Evolutionary conservation across 2,888 invertebrate species (phyloP).

Genomic region (Synanthedon myopaeformis): DNA sequence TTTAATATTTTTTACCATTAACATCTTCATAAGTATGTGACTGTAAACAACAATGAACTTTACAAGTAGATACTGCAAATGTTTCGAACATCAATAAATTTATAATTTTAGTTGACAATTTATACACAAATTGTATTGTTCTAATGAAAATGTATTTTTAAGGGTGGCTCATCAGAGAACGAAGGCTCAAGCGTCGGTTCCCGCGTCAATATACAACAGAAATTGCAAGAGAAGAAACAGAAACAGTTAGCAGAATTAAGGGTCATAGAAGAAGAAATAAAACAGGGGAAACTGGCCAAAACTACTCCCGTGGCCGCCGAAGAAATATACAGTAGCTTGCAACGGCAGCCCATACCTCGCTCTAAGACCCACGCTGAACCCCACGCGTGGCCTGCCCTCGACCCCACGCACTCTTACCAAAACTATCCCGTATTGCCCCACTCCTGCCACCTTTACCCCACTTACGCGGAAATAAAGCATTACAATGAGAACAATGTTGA

Average conservation of each 20-base stretch:
- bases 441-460: constrained; percentile 49
- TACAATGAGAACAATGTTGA: constrained; percentile 34
- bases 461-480: constrained; percentile 55
- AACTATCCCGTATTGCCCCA: constrained; percentile 53
- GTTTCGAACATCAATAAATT: no score
- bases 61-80: no score
- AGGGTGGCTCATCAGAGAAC: constrained; percentile 79
- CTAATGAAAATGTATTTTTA: constrained; percentile 3
- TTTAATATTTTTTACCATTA: no score
- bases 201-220: constrained; percentile 86
- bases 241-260: constrained; percentile 86
- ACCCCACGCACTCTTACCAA: constrained; percentile 58
- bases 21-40: no score
- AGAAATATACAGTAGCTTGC: constrained; percentile 66
- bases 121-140: no score
- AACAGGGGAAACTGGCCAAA: constrained; percentile 80
- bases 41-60: no score
- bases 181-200: constrained; percentile 81
- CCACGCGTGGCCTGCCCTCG: constrained; percentile 61
- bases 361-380: constrained; percentile 76
- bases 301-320: constrained; percentile 65
- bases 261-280: constrained; percentile 85
- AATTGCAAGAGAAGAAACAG: constrained; percentile 88
- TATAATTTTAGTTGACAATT: no score
- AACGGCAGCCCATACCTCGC: constrained; percentile 76